Evolutionary conservation across 2,113 vertebrate species (phyloP).

Genomic region (Antennarius striatus): DNA sequence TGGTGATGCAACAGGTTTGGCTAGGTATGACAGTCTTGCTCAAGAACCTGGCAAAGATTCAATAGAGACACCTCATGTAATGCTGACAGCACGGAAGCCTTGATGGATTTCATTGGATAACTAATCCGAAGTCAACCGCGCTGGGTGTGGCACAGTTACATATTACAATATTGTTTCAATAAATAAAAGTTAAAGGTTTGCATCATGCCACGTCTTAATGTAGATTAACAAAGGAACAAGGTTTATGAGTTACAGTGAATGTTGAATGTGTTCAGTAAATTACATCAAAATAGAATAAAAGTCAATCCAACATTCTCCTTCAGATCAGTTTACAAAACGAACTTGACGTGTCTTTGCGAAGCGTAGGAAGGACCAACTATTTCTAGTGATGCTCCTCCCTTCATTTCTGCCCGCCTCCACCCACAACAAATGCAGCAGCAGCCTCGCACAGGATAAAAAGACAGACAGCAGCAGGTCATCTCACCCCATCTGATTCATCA

Average conservation of each 20-base stretch:
- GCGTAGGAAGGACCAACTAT: conserved; percentile 13
- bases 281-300: background rate
- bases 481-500: conserved; percentile 53
- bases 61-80: conserved; percentile 10
- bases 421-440: conserved; percentile 33
- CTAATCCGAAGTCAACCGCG: conserved; percentile 11
- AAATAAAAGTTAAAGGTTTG: background rate
- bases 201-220: background rate
- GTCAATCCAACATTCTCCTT: conserved; percentile 17
- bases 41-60: background rate
- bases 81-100: background rate
- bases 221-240: background rate
- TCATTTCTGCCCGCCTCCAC: conserved; percentile 22
- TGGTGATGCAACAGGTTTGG: conserved; percentile 40
- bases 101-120: conserved; percentile 22
- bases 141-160: conserved; percentile 13
- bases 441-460: conserved; percentile 66
- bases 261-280: background rate
- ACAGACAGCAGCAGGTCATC: conserved; percentile 22
- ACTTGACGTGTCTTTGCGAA: conserved; percentile 9
- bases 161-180: background rate
- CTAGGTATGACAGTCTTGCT: background rate
- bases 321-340: background rate
- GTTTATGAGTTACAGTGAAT: background rate
- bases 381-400: conserved; percentile 40